Conservation (phyloP, 30 jellyfish, hydroid and myxozoan species). For the Hydra vulgaris region DNA sequence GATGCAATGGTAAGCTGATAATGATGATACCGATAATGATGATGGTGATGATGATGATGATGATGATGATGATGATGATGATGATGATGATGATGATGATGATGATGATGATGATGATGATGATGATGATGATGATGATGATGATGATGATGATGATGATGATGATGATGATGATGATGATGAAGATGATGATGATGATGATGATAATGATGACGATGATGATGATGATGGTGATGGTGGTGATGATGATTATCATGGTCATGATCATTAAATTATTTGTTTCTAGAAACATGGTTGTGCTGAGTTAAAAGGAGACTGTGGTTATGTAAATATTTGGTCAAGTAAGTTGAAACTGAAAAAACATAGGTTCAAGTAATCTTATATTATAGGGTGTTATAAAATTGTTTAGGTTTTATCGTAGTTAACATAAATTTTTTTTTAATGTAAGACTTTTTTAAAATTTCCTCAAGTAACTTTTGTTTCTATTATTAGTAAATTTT, state of each 20-base stretch:
- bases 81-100: background rate
- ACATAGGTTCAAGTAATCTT: no score
- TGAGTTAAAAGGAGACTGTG: constrained; percentile 74
- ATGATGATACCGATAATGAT: no score
- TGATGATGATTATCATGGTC: background rate
- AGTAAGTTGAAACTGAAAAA: constrained; percentile 41
- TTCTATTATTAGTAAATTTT: no score
- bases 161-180: background rate
- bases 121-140: background rate
- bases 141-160: background rate
- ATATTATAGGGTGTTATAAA: no score
- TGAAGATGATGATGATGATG: background rate
- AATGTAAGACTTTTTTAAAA: no score
- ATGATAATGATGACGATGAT: background rate
- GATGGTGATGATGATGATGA: no score
- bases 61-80: no score
- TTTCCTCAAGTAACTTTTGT: no score
- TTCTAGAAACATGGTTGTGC: constrained; percentile 85
- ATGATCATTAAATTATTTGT: background rate
- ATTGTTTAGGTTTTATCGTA: no score
- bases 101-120: background rate
- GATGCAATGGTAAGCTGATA: constrained; percentile 56
- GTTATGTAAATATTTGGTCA: constrained; percentile 80
- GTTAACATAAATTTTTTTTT: no score
- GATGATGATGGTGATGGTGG: background rate